Evolutionary conservation across 2,113 vertebrate species (phyloP).

Genomic region (Potamarius usumacintae): DNA sequence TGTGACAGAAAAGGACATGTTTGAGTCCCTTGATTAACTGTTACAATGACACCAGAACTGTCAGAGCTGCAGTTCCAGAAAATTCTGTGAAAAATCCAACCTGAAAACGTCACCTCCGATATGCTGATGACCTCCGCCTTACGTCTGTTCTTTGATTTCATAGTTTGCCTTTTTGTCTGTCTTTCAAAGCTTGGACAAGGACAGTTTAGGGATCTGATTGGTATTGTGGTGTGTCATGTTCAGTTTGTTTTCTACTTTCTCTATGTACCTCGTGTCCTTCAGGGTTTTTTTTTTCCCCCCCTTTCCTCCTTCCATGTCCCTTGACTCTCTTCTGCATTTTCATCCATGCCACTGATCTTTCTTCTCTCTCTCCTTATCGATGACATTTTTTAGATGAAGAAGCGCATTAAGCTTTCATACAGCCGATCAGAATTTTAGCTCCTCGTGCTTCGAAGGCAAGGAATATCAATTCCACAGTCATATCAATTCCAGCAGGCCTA

Average conservation of each 20-base stretch:
- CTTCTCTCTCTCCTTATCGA: neutral
- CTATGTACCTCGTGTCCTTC: neutral
- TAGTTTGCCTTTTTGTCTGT: too few species aligned
- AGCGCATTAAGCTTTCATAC: neutral
- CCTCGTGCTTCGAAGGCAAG: neutral
- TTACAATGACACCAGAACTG: too few species aligned
- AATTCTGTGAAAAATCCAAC: too few species aligned
- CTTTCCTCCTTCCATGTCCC: neutral
- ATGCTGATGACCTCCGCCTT: too few species aligned
- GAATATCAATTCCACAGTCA: neutral
- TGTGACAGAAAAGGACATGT: too few species aligned
- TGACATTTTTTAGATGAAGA: neutral
- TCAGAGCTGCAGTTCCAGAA: too few species aligned
- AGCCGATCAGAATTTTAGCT: neutral
- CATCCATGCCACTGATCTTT: neutral
- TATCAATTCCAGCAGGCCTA: constrained; percentile 32
- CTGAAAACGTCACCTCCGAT: too few species aligned
- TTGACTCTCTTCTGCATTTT: neutral
- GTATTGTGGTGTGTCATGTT: neutral
- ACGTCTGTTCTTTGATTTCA: too few species aligned
- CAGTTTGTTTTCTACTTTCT: neutral
- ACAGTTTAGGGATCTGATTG: neutral
- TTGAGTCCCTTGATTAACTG: too few species aligned
- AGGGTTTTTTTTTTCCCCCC: neutral
- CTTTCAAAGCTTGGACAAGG: too few species aligned